phyloP scores from a whole-genome alignment of 2,888 invertebrate species.

The Taenaris catops region DNA sequence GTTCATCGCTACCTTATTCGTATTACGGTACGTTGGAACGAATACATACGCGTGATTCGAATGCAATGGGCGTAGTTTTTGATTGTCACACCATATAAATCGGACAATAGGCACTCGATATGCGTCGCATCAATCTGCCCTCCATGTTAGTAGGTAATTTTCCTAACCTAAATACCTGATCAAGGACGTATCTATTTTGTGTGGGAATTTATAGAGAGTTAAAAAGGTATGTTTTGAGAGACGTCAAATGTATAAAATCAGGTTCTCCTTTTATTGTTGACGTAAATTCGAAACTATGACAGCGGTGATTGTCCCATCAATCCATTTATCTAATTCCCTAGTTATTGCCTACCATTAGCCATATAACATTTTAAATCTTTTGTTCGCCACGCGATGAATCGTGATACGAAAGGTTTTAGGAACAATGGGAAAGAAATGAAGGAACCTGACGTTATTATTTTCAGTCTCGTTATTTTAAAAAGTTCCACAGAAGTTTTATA shows the following conservation, averaged over 20 bases:
- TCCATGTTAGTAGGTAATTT: conserved; percentile 58
- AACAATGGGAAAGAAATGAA: conserved; percentile 12
- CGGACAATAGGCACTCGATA: conserved; percentile 63
- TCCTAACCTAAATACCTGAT: conserved; percentile 63
- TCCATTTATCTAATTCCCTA: conserved; percentile 30
- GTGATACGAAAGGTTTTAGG: conserved; percentile 12
- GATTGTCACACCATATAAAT: conserved; percentile 53
- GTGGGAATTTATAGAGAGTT: conserved; percentile 42
- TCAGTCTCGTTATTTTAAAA: background rate
- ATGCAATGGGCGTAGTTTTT: conserved; percentile 49
- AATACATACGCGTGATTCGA: conserved; percentile 69
- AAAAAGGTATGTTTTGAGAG: no score
- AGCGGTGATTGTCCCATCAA: conserved; percentile 29
- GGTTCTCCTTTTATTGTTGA: no score
- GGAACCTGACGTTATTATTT: conserved; percentile 3
- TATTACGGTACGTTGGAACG: conserved; percentile 75
- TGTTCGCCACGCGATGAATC: conserved; percentile 29
- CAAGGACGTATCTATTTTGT: conserved; percentile 52
- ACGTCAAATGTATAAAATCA: no score
- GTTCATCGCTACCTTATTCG: conserved; percentile 63
- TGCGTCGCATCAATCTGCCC: conserved; percentile 45
- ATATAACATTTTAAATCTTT: conserved; percentile 29
- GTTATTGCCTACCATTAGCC: conserved; percentile 33
- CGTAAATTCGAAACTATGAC: no score
- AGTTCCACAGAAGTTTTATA: no score